Conservation (phyloP, 2,113 vertebrate genomes). For the Gopherus evgoodei region DNA sequence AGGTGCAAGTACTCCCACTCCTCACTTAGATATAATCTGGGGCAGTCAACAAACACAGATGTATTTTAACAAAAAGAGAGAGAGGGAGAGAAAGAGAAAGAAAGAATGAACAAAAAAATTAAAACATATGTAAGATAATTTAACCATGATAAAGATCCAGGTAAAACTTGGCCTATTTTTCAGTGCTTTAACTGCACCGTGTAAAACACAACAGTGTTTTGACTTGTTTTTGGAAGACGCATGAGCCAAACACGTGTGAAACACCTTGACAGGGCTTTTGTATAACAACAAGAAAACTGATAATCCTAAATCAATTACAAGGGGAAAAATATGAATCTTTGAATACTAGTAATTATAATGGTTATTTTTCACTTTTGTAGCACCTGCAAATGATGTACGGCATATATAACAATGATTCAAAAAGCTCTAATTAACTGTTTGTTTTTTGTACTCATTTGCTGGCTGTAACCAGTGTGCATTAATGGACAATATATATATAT, state of each 20-base stretch:
- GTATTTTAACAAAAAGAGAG: conserved; percentile 91
- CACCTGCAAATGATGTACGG: conserved; percentile 91
- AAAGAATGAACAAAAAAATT: conserved; percentile 80
- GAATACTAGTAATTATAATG: conserved; percentile 99
- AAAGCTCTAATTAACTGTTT: conserved; percentile 87
- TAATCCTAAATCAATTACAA: conserved; percentile 93
- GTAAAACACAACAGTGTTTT: conserved; percentile 83
- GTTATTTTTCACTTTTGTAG: conserved; percentile 99
- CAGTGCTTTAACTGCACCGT: conserved; percentile 73
- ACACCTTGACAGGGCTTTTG: conserved; percentile 90
- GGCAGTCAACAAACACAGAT: conserved; percentile 95
- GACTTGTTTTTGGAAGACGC: conserved; percentile 86
- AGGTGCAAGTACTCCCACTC: conserved; percentile 95
- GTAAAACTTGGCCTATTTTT: conserved; percentile 84
- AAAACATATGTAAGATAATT: conserved; percentile 84
- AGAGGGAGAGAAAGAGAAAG: conserved; percentile 81
- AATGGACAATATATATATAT: conserved; percentile 78
- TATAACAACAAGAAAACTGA: conserved; percentile 95
- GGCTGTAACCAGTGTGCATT: conserved; percentile 83
- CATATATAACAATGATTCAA: conserved; percentile 86
- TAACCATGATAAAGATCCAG: conserved; percentile 88
- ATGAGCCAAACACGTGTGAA: conserved; percentile 87
- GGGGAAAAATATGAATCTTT: conserved; percentile 93
- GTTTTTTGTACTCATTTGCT: conserved; percentile 82
- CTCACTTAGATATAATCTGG: conserved; percentile 86